Percentiles rank a stretch among this genome's conserved stretches.
Conservation (phyloP, 1,140 invertebrate species). For the Papilio machaon region DNA sequence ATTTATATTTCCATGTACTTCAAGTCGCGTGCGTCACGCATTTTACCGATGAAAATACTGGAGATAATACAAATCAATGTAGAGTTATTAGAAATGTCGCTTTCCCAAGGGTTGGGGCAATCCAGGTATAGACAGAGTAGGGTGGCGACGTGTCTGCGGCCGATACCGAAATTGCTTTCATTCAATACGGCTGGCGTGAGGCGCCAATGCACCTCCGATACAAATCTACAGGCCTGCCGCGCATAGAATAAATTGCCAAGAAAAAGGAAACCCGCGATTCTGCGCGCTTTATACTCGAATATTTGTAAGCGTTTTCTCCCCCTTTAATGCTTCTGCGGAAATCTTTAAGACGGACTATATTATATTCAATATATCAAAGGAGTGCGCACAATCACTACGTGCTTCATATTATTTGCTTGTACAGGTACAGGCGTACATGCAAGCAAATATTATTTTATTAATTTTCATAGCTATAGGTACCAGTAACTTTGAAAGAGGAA, state of each 20-base stretch:
- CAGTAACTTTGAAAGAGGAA: no score
- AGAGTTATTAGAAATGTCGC: constrained; percentile 49
- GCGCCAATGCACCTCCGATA: constrained; percentile 65
- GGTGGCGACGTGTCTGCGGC: constrained; percentile 48
- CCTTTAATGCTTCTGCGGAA: background rate
- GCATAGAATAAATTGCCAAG: constrained; percentile 73
- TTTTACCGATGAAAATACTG: constrained; percentile 40
- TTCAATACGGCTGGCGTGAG: constrained; percentile 63
- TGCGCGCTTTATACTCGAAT: constrained; percentile 30
- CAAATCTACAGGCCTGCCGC: constrained; percentile 71
- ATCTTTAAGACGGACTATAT: background rate
- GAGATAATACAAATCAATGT: constrained; percentile 59
- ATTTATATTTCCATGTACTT: background rate
- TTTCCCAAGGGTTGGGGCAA: constrained; percentile 45
- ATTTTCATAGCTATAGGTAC: no score
- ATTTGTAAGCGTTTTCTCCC: constrained; percentile 29
- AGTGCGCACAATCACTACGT: background rate
- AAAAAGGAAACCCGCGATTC: constrained; percentile 64
- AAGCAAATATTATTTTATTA: no score
- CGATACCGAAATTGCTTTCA: constrained; percentile 67
- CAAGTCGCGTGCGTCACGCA: constrained; percentile 51
- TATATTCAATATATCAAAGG: background rate
- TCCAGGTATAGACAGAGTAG: constrained; percentile 55
- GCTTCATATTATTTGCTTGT: no score
- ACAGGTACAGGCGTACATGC: no score